A percentile compares a stretch with the other conserved stretches of the same genome.
phyloP scores from a whole-genome alignment of 2,113 vertebrate species.

The Hemicordylus capensis region DNA sequence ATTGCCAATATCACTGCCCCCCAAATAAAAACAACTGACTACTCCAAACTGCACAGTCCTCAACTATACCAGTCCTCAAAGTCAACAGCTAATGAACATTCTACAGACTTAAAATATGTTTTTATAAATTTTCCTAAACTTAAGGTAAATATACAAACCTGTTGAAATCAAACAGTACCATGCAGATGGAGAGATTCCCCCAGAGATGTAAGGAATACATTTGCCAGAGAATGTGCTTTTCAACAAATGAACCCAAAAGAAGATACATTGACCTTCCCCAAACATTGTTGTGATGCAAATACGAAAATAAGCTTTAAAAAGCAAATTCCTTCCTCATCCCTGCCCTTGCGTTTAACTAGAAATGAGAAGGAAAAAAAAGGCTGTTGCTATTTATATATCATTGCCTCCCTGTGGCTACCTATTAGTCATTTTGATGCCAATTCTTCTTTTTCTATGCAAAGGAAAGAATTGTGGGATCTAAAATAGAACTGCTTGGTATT shows the following conservation, averaged over 20 bases:
- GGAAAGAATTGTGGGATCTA: neutral
- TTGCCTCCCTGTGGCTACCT: neutral
- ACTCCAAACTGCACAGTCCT: neutral
- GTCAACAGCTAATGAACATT: neutral
- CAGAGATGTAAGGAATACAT: neutral
- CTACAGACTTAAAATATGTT: neutral
- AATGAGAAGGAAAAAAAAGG: neutral
- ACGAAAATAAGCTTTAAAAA: neutral
- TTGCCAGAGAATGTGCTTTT: neutral
- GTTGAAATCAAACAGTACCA: neutral
- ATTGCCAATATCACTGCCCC: neutral
- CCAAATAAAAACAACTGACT: neutral
- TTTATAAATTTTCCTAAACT: neutral
- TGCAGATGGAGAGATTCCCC: neutral
- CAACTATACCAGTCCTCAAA: neutral
- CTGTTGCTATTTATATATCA: neutral
- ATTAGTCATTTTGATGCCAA: neutral
- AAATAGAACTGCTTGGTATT: neutral
- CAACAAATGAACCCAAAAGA: neutral
- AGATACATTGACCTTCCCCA: neutral
- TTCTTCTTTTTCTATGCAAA: slow-evolving; percentile 11
- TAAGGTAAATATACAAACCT: neutral
- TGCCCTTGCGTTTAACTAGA: neutral
- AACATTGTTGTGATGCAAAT: neutral
- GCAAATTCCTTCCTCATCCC: neutral